These are phyloP conservation scores for Zosterops japonicus DNA, from an alignment of 2,113 vertebrate genomes.

Conservation along the genomic window DNA sequence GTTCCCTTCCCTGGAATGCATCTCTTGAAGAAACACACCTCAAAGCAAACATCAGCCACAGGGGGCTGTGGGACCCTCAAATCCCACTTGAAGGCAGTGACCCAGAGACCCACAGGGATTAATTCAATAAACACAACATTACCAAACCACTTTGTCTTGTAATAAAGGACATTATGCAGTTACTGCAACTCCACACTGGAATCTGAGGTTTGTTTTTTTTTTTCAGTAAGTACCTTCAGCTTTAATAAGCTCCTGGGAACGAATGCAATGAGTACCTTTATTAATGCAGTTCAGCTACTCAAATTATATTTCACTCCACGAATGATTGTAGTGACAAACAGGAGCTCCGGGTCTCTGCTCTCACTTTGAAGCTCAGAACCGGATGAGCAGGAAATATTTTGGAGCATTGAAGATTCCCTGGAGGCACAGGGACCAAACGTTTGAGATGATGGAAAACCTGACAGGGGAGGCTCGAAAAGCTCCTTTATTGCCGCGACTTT, in stretches of 20 bases:
- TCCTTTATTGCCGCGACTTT: neutral
- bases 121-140: neutral
- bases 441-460: neutral
- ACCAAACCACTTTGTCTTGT: neutral
- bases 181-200: neutral
- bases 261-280: neutral
- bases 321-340: neutral
- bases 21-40: neutral
- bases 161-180: neutral
- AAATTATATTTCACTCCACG: neutral
- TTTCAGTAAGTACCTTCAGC: neutral
- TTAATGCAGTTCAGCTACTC: neutral
- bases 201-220: neutral
- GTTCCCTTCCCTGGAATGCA: rapidly evolving
- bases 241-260: neutral
- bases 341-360: neutral
- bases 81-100: rapidly evolving
- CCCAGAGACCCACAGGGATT: neutral
- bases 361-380: neutral
- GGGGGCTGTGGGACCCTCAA: neutral
- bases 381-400: neutral
- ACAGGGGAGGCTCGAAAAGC: neutral
- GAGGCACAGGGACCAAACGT: neutral
- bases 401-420: neutral
- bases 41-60: rapidly evolving